These are phyloP conservation scores for Gallirallus australis DNA, from an alignment of 2,797 vertebrate genomes.

Conservation along the genomic window DNA sequence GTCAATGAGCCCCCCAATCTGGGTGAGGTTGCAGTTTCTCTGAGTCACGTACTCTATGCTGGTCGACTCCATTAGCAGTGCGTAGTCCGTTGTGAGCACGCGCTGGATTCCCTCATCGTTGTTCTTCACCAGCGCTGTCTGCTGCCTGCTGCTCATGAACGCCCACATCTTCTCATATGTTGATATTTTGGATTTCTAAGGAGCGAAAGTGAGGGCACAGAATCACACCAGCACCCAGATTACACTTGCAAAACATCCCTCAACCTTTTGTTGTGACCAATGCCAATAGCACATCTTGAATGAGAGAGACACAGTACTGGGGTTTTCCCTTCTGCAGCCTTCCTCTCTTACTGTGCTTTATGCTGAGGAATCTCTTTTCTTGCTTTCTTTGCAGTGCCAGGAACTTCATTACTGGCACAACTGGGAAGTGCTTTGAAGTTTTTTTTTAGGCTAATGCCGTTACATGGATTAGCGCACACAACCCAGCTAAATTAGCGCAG, in stretches of 20 bases:
- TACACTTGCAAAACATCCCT: not conserved
- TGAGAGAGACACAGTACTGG: accelerated
- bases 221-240: not conserved
- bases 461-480: not conserved
- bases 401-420: not conserved
- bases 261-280: not conserved
- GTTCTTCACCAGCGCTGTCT: constrained; percentile 94
- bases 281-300: not conserved
- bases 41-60: constrained; percentile 98
- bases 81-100: constrained; percentile 95
- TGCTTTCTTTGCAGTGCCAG: not conserved
- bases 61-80: constrained; percentile 97
- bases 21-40: constrained; percentile 98
- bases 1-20: constrained; percentile 97
- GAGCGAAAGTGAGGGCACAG: not conserved
- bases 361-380: not conserved
- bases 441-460: not conserved
- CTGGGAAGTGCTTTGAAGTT: not conserved
- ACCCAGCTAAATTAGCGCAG: not conserved
- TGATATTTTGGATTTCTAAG: constrained; percentile 97
- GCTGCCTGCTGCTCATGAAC: constrained; percentile 97
- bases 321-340: not conserved
- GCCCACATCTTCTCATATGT: constrained; percentile 99
- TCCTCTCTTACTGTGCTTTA: not conserved
- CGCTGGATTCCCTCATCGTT: constrained; percentile 95